Base-by-base conservation (phyloP, 2,888 invertebrate species). In the Carpatolechia fugitivella region DNA sequence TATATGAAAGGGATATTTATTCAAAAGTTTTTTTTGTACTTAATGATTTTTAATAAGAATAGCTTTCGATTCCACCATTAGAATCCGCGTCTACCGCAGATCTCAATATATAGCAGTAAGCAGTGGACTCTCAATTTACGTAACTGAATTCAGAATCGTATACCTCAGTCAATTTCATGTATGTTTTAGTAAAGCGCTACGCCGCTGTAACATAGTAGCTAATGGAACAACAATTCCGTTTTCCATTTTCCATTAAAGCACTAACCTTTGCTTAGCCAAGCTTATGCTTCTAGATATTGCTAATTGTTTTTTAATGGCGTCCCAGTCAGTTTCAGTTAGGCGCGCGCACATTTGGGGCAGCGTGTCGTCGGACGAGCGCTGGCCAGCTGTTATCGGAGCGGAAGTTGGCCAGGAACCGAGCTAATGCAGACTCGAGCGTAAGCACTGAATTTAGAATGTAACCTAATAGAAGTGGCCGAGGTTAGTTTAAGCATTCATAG, bases 301-400 rank as follows among this genome's bases (percentile, higher is more conserved):
- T 40, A 40, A 40, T 40, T 40, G 40, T 16, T 40, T 40, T 40
- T 40, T 40, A 40, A 40, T 40, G 40, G 16, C 18, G 40, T 40
- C 14, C 18, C 18, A 8, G 40, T 16, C 18, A 40, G n/a, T n/a
- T n/a, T n/a, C n/a, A n/a, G n/a, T n/a, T n/a, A n/a, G 14, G 18
- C 40, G 40, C 18, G 1, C 16, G 40, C 40, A 40, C 40, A 18
- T 16, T 40, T 16, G 18, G 40, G 18, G 14, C 40, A 18, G 18
- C 40, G 40, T n/a, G n/a, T n/a, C n/a, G n/a, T 6, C 24, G 24
- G 10, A 3, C 38, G 38, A 16, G 14, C 38, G 38, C 14, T 14
- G 40, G 40, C 16, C 40, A 40, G 40, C 40, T 40, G 40, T 40
- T 18, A 40, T 40, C 40, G 16, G 16, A 18, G 8, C 16, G 40